phyloP scores from a whole-genome alignment of 2,113 vertebrate species.

The Phrynosoma platyrhinos region DNA sequence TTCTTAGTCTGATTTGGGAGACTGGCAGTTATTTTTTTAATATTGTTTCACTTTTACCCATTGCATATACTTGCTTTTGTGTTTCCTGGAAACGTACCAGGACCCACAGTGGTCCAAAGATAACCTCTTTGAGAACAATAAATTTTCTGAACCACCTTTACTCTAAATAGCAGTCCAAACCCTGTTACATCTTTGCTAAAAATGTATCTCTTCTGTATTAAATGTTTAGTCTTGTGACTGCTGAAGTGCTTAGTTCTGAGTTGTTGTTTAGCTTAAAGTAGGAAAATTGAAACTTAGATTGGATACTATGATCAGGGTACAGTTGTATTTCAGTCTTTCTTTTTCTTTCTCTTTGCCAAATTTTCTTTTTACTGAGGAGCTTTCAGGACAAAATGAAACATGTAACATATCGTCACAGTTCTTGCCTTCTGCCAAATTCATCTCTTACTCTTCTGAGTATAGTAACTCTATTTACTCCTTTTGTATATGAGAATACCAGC shows the following conservation, averaged over 20 bases:
- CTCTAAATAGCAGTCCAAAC: background rate
- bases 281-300: constrained; percentile 28
- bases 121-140: too few species aligned
- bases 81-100: background rate
- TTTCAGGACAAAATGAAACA: background rate
- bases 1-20: too few species aligned
- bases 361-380: background rate
- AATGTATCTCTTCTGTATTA: background rate
- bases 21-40: too few species aligned
- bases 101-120: too few species aligned
- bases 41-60: background rate
- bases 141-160: too few species aligned
- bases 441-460: background rate
- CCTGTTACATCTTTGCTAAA: background rate
- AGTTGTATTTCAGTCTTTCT: background rate
- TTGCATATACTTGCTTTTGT: background rate
- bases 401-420: background rate
- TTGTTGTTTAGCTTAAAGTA: constrained; percentile 39
- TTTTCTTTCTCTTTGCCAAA: background rate
- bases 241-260: constrained; percentile 51
- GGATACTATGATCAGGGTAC: background rate
- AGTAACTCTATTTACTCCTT: constrained; percentile 5
- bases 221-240: background rate
- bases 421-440: background rate
- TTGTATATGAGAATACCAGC: background rate